Evolutionary conservation across 2,113 vertebrate species (phyloP), one percentile per base, ranked within the genome.

Genomic region (Entomyzon cyanotis): DNA sequence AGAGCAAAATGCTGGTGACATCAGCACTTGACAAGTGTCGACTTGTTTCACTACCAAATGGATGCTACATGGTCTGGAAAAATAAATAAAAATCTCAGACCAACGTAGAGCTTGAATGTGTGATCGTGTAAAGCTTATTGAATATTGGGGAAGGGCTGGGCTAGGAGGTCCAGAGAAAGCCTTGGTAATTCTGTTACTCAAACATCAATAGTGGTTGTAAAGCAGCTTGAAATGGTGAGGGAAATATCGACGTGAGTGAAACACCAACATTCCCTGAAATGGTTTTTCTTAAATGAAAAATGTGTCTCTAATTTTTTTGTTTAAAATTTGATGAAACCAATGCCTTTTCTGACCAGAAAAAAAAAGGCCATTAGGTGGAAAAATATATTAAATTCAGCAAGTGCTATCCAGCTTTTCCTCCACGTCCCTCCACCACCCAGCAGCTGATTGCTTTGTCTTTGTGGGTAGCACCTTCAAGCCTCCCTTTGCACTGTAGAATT

Each of bases 11-110:
- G 50, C 56, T 87, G 73, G 68, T 89, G 91, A 89, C 86, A 92
- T 84, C 80, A 90, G 84, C 93, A 87, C 63, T 92, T 71, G 76
- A 87, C 73, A 90, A 90, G 64, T 44, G 76, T 86, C 35, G 14
- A 20, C 94, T 84, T 55, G 59, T 86, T 93, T 93, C 86, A 47
- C 64, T 86, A 93, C 56, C 73, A 87, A 81, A 84, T 67, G 83
- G 86, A 88, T 88, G 76, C 71, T 84, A 42, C 55, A 15, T 5
- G 27, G 39, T 63, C 73, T 87, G 68, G 65, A 56, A 64, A 68
- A 60, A n/a, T 69, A 92, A 81, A 71, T 84, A 55, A 86, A 92
- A 86, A 76, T 22, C 52, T 76, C 60, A 63, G 52, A 37, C 24
- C 1, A 74, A 47, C 9, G 17, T 24, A 12, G 9, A 47, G 19